phyloP scores from a whole-genome alignment of 2,113 vertebrate species.

The Phrynosoma platyrhinos region DNA sequence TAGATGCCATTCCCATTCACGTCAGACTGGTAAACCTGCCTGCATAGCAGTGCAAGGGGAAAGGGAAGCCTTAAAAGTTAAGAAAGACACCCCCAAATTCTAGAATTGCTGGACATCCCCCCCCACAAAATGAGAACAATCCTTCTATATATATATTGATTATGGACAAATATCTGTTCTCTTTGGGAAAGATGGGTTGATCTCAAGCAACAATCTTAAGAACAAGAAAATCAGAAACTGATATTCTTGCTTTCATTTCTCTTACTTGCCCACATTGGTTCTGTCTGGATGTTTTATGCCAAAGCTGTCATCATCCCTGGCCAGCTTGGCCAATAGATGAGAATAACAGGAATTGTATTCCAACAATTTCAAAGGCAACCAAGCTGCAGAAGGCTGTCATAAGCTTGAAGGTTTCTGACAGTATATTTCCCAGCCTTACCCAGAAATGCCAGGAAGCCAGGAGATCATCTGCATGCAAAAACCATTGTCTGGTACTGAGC shows the following conservation, averaged over 20 bases:
- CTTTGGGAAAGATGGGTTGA: not conserved
- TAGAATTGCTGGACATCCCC: not conserved
- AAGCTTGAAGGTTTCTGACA: not conserved
- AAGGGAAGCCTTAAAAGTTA: slow-evolving; percentile 15
- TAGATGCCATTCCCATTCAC: slow-evolving; percentile 42
- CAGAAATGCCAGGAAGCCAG: not conserved
- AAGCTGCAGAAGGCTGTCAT: not conserved
- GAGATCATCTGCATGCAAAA: not conserved
- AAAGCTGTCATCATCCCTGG: not conserved
- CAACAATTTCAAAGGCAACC: not conserved
- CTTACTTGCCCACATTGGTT: not conserved
- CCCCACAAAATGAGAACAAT: slow-evolving; percentile 14
- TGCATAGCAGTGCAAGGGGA: not conserved
- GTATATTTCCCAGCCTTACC: not conserved
- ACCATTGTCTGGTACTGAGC: not conserved
- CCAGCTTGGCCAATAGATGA: not conserved
- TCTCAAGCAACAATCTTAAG: not conserved
- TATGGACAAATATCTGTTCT: not conserved
- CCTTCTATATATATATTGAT: not conserved
- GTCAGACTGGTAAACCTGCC: slow-evolving; percentile 27
- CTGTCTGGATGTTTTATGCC: not conserved
- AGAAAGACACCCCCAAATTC: not conserved
- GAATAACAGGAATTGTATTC: not conserved
- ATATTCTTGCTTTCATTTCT: not conserved
- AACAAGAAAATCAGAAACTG: not conserved